Evolutionary conservation across 37 sponge, comb jelly and placozoan genomes (phyloP).

Genomic region (Eunapius fragilis): DNA sequence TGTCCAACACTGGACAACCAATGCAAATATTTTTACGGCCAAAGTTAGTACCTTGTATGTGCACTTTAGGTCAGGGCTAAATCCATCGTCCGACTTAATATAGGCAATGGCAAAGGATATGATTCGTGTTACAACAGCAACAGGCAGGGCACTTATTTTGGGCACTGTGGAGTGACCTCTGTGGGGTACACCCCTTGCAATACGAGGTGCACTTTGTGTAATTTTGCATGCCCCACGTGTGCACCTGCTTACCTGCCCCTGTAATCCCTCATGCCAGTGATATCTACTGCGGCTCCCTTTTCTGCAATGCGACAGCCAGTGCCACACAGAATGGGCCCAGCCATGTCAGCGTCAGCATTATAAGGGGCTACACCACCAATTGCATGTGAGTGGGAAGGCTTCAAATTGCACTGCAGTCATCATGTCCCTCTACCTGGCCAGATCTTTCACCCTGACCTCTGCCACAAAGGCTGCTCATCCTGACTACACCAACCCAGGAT

Average conservation of each 20-base stretch:
- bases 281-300: constrained; percentile 3
- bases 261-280: no score
- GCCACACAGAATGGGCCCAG: not conserved
- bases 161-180: constrained; percentile 53
- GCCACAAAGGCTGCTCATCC: not conserved
- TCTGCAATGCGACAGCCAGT: not conserved
- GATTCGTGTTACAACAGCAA: constrained; percentile 36
- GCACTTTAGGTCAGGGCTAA: no score
- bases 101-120: not conserved
- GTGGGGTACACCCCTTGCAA: not conserved
- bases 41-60: constrained; percentile 1
- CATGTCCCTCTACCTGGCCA: no score
- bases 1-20: constrained; percentile 38
- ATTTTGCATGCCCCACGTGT: no score
- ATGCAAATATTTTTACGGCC: constrained; percentile 42
- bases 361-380: not conserved
- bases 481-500: constrained; percentile 23
- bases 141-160: constrained; percentile 20
- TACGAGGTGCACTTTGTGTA: not conserved
- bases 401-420: no score
- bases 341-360: not conserved
- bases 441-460: constrained; percentile 34
- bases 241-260: no score
- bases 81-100: not conserved
- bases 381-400: not conserved